Evolutionary conservation across 2,797 vertebrate species (phyloP).

Genomic region (Threskiornis aethiopicus): DNA sequence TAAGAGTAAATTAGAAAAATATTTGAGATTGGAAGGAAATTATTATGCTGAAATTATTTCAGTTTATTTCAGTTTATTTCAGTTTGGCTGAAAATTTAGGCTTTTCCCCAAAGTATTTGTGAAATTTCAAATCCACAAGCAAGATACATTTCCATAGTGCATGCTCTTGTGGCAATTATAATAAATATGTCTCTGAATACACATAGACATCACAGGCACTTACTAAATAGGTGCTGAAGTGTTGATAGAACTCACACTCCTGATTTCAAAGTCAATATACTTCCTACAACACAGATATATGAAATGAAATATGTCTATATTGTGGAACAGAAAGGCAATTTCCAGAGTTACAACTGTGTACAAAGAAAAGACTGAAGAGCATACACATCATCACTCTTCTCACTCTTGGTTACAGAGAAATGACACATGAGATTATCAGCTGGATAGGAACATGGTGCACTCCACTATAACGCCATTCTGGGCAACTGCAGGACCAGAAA

Average conservation of each 20-base stretch:
- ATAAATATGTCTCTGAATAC: neutral
- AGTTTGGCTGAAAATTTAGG: neutral
- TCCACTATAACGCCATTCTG: neutral
- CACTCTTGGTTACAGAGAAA: neutral
- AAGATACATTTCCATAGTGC: neutral
- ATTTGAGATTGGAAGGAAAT: neutral
- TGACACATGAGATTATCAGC: neutral
- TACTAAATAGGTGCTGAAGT: neutral
- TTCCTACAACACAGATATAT: too few relatives aligned
- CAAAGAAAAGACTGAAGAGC: neutral
- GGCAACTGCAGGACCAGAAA: neutral
- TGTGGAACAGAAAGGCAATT: neutral
- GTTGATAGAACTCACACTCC: neutral
- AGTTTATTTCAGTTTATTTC: too few relatives aligned
- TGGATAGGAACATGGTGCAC: neutral
- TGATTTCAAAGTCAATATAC: neutral
- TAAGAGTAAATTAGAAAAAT: neutral
- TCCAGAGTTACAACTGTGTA: neutral
- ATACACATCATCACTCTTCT: neutral
- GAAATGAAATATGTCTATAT: neutral
- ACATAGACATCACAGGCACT: neutral
- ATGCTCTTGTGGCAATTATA: neutral
- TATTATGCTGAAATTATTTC: too few relatives aligned
- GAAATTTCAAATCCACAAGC: neutral
- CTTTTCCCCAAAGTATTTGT: neutral